Conservation (phyloP, 2,888 invertebrate genomes). For the Ceratothoa steindachneri region DNA sequence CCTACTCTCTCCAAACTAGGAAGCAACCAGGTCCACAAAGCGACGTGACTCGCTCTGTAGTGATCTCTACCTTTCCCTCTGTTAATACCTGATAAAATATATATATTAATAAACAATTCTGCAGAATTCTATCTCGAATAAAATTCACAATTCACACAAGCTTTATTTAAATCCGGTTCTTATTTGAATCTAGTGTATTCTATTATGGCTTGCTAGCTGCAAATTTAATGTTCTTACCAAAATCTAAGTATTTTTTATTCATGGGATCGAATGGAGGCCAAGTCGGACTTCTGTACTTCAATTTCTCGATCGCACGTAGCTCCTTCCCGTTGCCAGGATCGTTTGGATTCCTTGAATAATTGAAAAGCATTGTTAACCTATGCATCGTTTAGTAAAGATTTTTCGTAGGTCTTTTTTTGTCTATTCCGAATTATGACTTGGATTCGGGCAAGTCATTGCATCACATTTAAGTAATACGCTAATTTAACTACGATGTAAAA, state of each 20-base stretch:
- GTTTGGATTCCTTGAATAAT: constrained; percentile 68
- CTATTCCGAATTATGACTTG: no score
- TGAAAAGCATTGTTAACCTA: constrained; percentile 42
- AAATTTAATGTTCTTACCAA: no score
- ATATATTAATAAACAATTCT: no score
- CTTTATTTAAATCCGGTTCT: neutral
- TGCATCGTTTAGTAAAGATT: no score
- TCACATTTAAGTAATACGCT: no score
- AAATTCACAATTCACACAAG: no score
- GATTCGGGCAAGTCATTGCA: no score
- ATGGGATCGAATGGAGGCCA: constrained; percentile 23
- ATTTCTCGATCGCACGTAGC: neutral
- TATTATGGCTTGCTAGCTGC: no score
- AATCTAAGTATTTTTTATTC: constrained; percentile 13
- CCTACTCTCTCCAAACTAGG: constrained; percentile 61
- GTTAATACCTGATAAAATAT: neutral
- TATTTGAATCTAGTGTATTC: no score
- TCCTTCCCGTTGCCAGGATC: neutral
- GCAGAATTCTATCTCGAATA: no score
- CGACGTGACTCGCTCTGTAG: constrained; percentile 88
- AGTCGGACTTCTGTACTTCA: neutral
- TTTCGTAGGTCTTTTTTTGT: no score
- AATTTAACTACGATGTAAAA: no score
- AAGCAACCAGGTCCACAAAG: constrained; percentile 90
- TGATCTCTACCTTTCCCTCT: constrained; percentile 74